phyloP scores from a whole-genome alignment of 2,888 invertebrate genomes.

The Oscheius myriophilus region DNA sequence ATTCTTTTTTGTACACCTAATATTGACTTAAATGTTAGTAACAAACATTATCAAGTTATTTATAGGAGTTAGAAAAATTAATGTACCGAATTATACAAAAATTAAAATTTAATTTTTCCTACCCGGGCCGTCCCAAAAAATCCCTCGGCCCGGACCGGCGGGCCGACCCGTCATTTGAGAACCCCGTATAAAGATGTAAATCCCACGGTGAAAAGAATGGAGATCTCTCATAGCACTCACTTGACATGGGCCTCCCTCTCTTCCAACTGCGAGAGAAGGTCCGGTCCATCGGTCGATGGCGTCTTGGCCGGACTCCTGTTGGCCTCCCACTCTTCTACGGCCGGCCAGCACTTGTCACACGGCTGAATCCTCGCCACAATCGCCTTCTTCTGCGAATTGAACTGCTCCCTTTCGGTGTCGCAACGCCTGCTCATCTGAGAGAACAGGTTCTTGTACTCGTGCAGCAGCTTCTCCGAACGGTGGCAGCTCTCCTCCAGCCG shows the following conservation, averaged over 20 bases:
- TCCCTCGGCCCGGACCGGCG: no score
- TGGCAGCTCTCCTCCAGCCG: conserved; percentile 69
- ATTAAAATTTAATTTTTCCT: no score
- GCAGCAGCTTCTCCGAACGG: conserved; percentile 69
- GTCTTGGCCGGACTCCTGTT: conserved; percentile 44
- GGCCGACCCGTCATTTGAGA: no score
- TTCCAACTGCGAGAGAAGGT: conserved; percentile 52
- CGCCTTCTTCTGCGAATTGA: conserved; percentile 56
- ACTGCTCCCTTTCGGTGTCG: conserved; percentile 56
- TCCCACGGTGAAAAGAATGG: not conserved
- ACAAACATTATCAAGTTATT: no score
- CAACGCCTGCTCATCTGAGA: conserved; percentile 55
- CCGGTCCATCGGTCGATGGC: conserved; percentile 30
- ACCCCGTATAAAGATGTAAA: no score
- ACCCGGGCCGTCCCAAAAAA: no score
- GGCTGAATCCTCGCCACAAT: conserved; percentile 50
- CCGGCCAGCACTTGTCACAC: conserved; percentile 52
- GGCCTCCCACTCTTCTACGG: conserved; percentile 53
- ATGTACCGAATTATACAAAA: no score
- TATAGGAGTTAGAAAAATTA: no score
- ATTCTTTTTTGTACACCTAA: no score
- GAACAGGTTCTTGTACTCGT: conserved; percentile 63
- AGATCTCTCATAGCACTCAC: conserved; percentile 70
- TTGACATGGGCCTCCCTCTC: conserved; percentile 72
- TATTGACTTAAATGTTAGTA: no score